Base-by-base conservation (phyloP, 2,888 invertebrate genomes). In the Drosophila mayaguana region DNA sequence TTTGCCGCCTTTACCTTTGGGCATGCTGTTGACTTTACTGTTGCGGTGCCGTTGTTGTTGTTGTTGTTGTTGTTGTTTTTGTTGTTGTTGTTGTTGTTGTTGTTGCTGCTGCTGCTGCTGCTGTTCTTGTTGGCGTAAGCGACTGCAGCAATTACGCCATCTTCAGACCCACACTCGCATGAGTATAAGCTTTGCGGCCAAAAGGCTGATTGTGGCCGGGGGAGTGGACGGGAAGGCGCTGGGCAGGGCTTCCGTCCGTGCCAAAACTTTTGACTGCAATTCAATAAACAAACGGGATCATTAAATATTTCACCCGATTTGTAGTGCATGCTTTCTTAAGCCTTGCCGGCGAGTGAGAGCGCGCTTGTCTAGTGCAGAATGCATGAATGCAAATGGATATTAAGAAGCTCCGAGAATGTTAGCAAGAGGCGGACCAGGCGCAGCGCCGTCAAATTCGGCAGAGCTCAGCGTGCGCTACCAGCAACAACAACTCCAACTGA, bases 271-370 rank as follows among this genome's bases (percentile, higher is more conserved):
- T 84, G 84, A 84, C 84, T 84, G 85, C 89, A 76, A 84, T 84
- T 84, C 84, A 84, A 84, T 84, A 89, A 84, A 89, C 84, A 84
- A 87, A 84, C 84, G 89, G 89, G 89, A 89, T 84, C 87, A 84
- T 84, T 84, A 84, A 83, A 84, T 84, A 87, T 83, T 83, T 81
- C 63, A 70, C 64, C 67, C 86, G 77, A 78, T 77, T 70, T 60
- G 60, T 51, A 80, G 78, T 70, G 65, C 57, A 48, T 45, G 60
- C 18, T 50, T 51, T 16, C 36, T 34, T 3, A 9, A 36, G 53
- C 63, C 53, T 32, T 46, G 25, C 28, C 53, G 63, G 63, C 51
- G 42, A 36, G 40, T 43, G 59, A 71, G 59, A 60, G 62, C 57
- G 69, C 18, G 67, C 68, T 72, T 69, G 82, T 88, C 71, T 75